Base-by-base conservation (phyloP, 2,113 vertebrate genomes). In the Gopherus flavomarginatus region DNA sequence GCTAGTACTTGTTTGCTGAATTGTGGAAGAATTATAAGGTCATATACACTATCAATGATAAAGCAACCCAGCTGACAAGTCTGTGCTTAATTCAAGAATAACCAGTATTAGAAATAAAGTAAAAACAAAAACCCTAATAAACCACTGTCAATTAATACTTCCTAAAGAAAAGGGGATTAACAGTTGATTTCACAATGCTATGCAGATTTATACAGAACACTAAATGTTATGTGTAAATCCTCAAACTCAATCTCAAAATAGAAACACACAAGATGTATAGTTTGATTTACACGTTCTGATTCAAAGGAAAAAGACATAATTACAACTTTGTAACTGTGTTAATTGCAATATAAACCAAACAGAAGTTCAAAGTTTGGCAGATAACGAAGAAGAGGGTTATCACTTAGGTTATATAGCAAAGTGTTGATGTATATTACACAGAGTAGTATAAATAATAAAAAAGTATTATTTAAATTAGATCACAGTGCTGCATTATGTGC, bases 401-500 rank as follows among this genome's bases (percentile, higher is more conserved):
- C 97, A 98, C 97, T 98, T 98, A 96, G 98, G 97, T 98, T 98
- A 98, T 97, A 98, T 98, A 98, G 98, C 98, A 98, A 98, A 98
- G 98, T 98, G 98, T 98, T 98, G 98, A 98, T 98, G 97, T 98
- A 97, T 98, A 98, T 98, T 98, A 98, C 98, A 98, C 97, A 98
- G 98, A 98, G 98, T 98, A 98, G 98, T 98, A 98, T 98, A 98
- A 98, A 98, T 98, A 98, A 98, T 98, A 98, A 98, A 98, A 98
- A 98, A 98, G 98, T 98, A 98, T 98, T 98, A 98, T 98, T 98
- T 98, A 98, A 98, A 98, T 98, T 98, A 98, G 98, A 98, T 98
- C 98, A 98, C 98, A 98, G 98, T 98, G 98, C 98, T 98, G 98
- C 98, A 98, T 98, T 98, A 98, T 98, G 98, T 98, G 98, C 98